Base-by-base conservation (phyloP, 2,888 invertebrate genomes). In the Diplolepis rosae region DNA sequence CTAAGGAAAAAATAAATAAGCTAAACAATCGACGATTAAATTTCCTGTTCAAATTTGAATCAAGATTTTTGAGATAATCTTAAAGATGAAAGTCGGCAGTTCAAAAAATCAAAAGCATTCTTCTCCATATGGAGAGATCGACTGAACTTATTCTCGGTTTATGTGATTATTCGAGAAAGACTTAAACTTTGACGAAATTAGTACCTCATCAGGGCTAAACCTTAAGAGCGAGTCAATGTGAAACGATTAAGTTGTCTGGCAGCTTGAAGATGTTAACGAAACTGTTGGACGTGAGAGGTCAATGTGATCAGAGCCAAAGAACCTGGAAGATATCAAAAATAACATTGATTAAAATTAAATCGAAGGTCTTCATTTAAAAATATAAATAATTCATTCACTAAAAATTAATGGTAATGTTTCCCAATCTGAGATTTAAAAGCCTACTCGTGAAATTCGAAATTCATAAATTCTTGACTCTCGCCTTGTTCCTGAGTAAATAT, bases 241-340 rank as follows among this genome's bases (percentile, higher is more conserved):
- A 48, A 48, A 9, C 45, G 51, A 51, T 51, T 2, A 51, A 52
- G 52, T 48, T 48, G 45, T 28, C 28, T 52, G 51, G 3, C 51
- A 27, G 24, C 24, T 22, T 24, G 24, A 9, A 27, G 2, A 52
- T 27, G 28, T 52, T 52, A 52, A 52, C 24, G 27, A 52, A 52
- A 28, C n/a, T 27, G 24, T 5, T 11, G n/a, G 7, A 52, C 24
- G 28, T 52, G 22, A 28, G 15, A 28, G 51, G 51, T 24, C 24
- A 24, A 13, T 39, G 24, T 13, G 28, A 28, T 52, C 0, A n/a
- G 6, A 15, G 1, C 15, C 11, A 1, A 18, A 24, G 24, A 50
- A 24, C 11, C 11, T 50, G 50, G 13, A 24, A 50, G 50, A 27
- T 13, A 13, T 24, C 13, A 13, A 13, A 24, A n/a, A n/a, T n/a